phyloP scores from a whole-genome alignment of 2,888 invertebrate species.

The Cheilosia pagana region DNA sequence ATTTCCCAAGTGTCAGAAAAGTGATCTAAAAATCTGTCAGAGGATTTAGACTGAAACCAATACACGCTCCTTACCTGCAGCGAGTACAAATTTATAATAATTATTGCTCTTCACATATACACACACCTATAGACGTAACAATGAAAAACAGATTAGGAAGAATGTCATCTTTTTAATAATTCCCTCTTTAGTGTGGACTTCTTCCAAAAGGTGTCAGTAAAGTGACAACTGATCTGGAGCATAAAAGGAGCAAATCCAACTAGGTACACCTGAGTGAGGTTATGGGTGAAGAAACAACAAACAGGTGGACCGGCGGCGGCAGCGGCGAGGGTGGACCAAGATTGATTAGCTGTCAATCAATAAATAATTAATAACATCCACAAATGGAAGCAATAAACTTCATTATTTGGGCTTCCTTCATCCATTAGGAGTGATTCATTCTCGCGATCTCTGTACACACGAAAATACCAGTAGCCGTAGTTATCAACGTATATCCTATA shows the following conservation, averaged over 20 bases:
- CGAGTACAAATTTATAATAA: constrained; percentile 1
- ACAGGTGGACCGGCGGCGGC: constrained; percentile 18
- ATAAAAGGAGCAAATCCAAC: constrained; percentile 32
- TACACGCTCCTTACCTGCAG: not conserved
- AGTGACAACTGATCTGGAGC: constrained; percentile 50
- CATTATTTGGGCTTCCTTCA: constrained; percentile 21
- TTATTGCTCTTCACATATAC: not conserved
- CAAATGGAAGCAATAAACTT: constrained; percentile 36
- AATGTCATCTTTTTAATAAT: constrained; percentile 58
- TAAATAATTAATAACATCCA: constrained; percentile 28
- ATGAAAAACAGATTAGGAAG: constrained; percentile 44
- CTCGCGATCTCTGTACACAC: not conserved
- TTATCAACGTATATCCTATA: constrained; percentile 18
- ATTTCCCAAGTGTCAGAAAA: no score
- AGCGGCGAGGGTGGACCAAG: constrained; percentile 18
- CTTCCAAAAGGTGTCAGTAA: constrained; percentile 48
- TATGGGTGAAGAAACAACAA: not conserved
- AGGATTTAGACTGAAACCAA: not conserved
- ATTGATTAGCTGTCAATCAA: constrained; percentile 75
- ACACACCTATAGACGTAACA: constrained; percentile 22
- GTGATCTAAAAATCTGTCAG: no score
- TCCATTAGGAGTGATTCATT: constrained; percentile 39
- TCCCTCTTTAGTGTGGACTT: constrained; percentile 18
- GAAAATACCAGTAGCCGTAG: constrained; percentile 41
- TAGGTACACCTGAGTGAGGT: constrained; percentile 9